Conservation (phyloP, 2,113 vertebrate species). For the Pithys albifrons region DNA sequence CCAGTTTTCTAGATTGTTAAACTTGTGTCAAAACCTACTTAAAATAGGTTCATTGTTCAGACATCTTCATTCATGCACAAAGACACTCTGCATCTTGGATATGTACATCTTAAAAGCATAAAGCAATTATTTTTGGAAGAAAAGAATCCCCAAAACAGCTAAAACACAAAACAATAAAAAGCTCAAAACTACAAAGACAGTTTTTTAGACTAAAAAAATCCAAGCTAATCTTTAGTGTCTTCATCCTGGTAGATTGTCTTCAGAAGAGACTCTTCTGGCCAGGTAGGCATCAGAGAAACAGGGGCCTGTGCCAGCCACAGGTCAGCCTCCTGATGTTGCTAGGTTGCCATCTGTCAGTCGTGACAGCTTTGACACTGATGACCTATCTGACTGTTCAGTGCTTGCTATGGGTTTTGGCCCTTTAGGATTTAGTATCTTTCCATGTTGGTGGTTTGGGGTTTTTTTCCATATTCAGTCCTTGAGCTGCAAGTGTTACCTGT, state of each 20-base stretch:
- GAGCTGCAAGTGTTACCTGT: neutral
- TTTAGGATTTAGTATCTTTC: neutral
- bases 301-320: neutral
- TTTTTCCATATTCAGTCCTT: neutral
- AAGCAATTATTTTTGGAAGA: neutral
- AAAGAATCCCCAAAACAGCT: neutral
- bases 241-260: neutral
- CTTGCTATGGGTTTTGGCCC: accelerated
- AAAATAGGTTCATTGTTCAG: neutral
- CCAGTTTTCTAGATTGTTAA: neutral
- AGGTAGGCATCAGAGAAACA: neutral
- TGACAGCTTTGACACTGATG: neutral
- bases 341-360: neutral
- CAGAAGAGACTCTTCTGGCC: neutral
- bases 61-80: neutral
- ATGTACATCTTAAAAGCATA: neutral
- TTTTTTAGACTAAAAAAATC: neutral
- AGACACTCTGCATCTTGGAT: neutral
- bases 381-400: neutral
- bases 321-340: neutral
- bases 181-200: neutral
- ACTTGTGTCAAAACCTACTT: neutral
- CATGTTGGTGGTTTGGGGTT: accelerated
- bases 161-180: neutral
- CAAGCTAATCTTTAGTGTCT: neutral